phyloP scores from a whole-genome alignment of 2,888 invertebrate species.

The Volucella inanis region DNA sequence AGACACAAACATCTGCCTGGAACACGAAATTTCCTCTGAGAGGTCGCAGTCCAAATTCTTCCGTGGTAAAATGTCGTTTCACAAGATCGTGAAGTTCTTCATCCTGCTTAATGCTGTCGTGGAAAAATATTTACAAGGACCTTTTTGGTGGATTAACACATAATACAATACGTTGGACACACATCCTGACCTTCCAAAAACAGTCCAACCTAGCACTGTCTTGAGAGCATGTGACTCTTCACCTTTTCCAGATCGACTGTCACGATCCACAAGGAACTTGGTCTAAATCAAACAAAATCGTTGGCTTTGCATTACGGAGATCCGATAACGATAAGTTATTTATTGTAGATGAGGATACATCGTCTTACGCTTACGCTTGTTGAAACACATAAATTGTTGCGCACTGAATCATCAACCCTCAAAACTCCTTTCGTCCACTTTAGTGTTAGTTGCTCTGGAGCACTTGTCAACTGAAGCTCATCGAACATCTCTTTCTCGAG shows the following conservation, averaged over 20 bases:
- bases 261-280: conserved; percentile 21
- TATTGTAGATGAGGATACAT: conserved; percentile 8
- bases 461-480: conserved; percentile 14
- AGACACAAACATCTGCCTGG: conserved; percentile 10
- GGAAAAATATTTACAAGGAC: conserved; percentile 6
- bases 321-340: conserved; percentile 1
- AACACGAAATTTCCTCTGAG: conserved; percentile 13
- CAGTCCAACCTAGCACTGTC: conserved; percentile 39
- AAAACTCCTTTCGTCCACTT: conserved; percentile 21
- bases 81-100: conserved; percentile 28
- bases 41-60: conserved; percentile 40
- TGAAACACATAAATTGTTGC: conserved; percentile 20
- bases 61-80: conserved; percentile 33
- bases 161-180: neutral
- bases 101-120: conserved; percentile 21
- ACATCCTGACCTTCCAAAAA: conserved; percentile 11
- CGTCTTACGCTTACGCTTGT: conserved; percentile 7
- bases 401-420: conserved; percentile 2
- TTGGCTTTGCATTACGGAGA: conserved; percentile 10
- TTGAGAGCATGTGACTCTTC: conserved; percentile 30
- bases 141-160: neutral
- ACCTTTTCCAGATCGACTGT: neutral
- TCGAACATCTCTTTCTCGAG: conserved; percentile 29
- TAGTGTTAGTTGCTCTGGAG: conserved; percentile 10
- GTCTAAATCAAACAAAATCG: conserved; percentile 21